Conservation (phyloP, 1,140 invertebrate species). For the Bombus fervidus region DNA sequence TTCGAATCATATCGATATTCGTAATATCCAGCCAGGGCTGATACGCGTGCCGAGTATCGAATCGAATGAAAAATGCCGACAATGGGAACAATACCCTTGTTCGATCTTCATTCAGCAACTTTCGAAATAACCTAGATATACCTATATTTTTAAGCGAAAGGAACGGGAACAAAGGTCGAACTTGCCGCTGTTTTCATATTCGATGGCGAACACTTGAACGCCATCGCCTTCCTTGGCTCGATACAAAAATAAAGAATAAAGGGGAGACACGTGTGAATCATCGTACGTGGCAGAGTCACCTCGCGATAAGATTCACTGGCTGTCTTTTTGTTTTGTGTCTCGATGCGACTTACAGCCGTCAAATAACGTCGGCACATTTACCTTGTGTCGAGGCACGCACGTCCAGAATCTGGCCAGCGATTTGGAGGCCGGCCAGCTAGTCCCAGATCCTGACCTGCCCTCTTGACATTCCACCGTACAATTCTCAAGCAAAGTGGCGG, state of each 20-base stretch:
- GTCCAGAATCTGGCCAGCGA: constrained; percentile 59
- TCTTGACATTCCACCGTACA: constrained; percentile 37
- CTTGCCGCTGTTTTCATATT: not conserved
- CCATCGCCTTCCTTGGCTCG: not conserved
- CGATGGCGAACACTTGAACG: not conserved
- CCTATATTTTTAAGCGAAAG: not conserved
- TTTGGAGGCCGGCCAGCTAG: constrained; percentile 65
- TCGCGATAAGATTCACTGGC: not conserved
- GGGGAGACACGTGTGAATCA: not conserved
- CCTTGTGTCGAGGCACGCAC: constrained; percentile 48
- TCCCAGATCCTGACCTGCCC: constrained; percentile 56
- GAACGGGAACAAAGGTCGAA: not conserved
- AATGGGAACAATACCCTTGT: constrained; percentile 10
- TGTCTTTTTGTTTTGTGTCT: constrained; percentile 1
- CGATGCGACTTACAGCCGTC: not conserved
- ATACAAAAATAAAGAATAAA: not conserved
- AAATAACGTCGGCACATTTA: constrained; percentile 47
- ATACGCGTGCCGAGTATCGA: not conserved
- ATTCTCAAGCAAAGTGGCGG: constrained; percentile 14
- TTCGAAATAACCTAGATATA: constrained; percentile 3
- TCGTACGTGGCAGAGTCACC: not conserved
- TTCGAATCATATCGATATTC: constrained; percentile 19
- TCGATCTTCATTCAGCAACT: not conserved
- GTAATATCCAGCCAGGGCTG: not conserved
- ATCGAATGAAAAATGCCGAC: constrained; percentile 4